Evolutionary conservation across 92 coral and sea anemone species (phyloP).

Genomic region (Muricea muricata): DNA sequence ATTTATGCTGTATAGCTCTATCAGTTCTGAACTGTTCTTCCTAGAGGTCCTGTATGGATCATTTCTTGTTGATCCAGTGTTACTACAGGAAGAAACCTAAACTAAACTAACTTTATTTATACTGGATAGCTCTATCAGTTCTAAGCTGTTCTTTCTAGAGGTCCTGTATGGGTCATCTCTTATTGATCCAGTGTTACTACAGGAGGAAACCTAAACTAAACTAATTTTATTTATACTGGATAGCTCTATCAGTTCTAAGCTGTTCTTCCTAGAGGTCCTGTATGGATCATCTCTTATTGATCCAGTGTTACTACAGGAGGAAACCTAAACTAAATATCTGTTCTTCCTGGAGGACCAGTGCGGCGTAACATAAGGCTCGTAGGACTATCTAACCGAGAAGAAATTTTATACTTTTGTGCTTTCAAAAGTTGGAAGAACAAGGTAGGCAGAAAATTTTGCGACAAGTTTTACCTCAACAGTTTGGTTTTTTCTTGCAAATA

Average conservation of each 20-base stretch:
- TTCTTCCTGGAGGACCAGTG: too few relatives aligned
- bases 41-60: background rate
- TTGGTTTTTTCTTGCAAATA: conserved; percentile 80
- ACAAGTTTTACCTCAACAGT: conserved; percentile 75
- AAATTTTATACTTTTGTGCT: background rate
- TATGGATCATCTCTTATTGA: background rate
- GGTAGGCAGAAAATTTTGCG: background rate
- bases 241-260: background rate
- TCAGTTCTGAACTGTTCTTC: background rate
- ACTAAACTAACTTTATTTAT: background rate
- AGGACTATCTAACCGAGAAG: background rate
- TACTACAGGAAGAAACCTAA: background rate
- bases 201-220: background rate
- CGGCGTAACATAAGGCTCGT: background rate
- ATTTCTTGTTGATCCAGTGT: background rate
- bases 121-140: too few relatives aligned
- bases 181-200: background rate
- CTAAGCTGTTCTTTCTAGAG: background rate
- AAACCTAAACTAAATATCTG: background rate
- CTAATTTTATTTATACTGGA: background rate
- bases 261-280: background rate
- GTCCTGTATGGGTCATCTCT: too few relatives aligned
- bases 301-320: background rate
- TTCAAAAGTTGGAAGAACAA: too few relatives aligned
- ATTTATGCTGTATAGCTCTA: background rate